A percentile compares a stretch with the other conserved stretches of the same genome.
Conservation (phyloP, 1,140 invertebrate genomes). For the Caenorhabditis brenneri region DNA sequence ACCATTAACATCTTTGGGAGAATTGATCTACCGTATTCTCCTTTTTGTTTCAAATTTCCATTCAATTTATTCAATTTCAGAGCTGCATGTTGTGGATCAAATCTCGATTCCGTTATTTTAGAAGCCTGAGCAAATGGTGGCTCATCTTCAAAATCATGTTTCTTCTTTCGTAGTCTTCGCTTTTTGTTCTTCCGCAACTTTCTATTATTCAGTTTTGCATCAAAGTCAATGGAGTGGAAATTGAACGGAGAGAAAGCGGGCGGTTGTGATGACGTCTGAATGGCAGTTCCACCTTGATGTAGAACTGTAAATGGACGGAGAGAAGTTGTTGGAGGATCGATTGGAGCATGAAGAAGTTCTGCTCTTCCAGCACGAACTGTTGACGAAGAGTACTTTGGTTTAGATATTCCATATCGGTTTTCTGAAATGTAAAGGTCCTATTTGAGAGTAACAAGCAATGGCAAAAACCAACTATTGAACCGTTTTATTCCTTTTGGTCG, state of each 20-base stretch:
- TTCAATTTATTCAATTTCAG: not conserved
- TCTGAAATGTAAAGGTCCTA: not conserved
- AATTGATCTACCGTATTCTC: slow-evolving; percentile 8
- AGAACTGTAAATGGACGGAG: slow-evolving; percentile 22
- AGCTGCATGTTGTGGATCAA: slow-evolving; percentile 10
- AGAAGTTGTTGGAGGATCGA: slow-evolving; percentile 14
- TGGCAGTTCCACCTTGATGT: not conserved
- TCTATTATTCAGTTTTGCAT: not conserved
- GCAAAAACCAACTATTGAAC: not conserved
- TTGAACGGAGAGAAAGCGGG: slow-evolving; percentile 25
- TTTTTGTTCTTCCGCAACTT: slow-evolving; percentile 12
- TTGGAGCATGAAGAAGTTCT: not conserved
- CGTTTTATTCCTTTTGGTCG: not conserved
- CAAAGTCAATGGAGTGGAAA: slow-evolving; percentile 29
- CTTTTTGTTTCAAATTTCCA: slow-evolving; percentile 32
- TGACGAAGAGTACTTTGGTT: not conserved
- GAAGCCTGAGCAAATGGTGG: slow-evolving; percentile 12
- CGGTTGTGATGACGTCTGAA: slow-evolving; percentile 5
- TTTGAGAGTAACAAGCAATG: not conserved
- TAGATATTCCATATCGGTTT: slow-evolving; percentile 16
- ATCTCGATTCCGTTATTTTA: not conserved
- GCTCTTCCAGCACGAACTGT: slow-evolving; percentile 20
- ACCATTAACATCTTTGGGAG: slow-evolving; percentile 13
- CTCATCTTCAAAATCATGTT: slow-evolving; percentile 19
- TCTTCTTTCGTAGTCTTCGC: slow-evolving; percentile 23